Conservation (phyloP, 2,113 vertebrate species). For the Pica pica region DNA sequence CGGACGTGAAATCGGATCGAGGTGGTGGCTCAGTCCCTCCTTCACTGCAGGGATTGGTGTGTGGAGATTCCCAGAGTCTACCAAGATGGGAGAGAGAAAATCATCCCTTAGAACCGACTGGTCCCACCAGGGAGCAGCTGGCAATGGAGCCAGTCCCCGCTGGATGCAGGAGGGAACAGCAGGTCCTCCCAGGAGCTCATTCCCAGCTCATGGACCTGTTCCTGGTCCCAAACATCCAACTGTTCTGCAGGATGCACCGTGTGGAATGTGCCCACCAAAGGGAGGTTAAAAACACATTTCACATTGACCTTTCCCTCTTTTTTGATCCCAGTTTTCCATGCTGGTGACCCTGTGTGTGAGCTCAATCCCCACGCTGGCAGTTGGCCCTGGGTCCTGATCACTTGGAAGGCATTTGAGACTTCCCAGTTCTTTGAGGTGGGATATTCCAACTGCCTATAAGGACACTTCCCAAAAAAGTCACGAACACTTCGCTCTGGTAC, state of each 20-base stretch:
- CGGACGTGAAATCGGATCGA: neutral
- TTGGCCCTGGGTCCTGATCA: neutral
- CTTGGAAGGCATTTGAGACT: neutral
- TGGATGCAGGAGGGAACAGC: neutral
- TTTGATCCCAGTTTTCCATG: neutral
- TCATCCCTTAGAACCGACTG: accelerated
- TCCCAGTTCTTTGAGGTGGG: neutral
- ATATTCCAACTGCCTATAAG: neutral
- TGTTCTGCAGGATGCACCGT: accelerated
- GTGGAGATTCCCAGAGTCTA: neutral
- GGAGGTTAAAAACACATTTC: neutral
- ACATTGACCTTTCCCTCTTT: neutral
- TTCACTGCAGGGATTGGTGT: neutral
- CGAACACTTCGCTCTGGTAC: neutral
- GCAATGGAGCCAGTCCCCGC: neutral
- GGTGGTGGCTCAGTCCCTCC: accelerated
- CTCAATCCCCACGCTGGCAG: neutral
- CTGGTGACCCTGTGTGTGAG: accelerated
- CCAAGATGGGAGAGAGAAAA: neutral
- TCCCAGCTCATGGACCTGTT: neutral
- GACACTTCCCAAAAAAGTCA: neutral
- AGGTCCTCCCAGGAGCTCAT: neutral
- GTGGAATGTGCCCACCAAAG: neutral
- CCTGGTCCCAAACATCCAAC: neutral
- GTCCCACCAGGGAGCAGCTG: neutral